Conservation (phyloP, 1,140 invertebrate species). For the Brachionus calyciflorus region DNA sequence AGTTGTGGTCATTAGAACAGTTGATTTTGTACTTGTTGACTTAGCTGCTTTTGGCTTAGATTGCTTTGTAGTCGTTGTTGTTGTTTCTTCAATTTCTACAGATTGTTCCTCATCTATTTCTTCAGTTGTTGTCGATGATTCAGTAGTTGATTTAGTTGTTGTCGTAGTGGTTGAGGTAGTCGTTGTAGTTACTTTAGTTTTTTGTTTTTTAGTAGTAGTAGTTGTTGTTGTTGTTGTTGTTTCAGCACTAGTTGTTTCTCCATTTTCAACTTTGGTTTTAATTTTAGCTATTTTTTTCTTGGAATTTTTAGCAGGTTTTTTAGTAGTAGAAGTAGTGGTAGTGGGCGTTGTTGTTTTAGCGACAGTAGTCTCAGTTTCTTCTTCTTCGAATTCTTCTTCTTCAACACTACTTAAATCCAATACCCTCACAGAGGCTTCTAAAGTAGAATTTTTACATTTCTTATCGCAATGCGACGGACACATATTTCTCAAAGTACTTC, state of each 20-base stretch:
- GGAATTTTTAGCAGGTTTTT: background rate
- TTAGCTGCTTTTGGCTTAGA: background rate
- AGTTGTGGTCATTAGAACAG: background rate
- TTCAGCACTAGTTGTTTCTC: background rate
- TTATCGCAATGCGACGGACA: slow-evolving; percentile 34
- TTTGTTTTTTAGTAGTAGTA: background rate
- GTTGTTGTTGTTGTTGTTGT: background rate
- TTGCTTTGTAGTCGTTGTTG: background rate
- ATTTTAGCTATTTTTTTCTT: background rate
- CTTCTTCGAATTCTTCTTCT: slow-evolving; percentile 23
- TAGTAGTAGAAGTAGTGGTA: slow-evolving; percentile 3
- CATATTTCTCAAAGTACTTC: slow-evolving; percentile 41
- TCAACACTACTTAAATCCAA: background rate
- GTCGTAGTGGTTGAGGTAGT: background rate
- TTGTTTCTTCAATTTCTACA: slow-evolving; percentile 17
- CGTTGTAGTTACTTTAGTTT: background rate
- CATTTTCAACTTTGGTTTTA: background rate
- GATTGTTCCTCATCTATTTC: background rate
- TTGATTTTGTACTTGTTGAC: background rate
- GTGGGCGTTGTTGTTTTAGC: background rate
- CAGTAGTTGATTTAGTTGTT: background rate
- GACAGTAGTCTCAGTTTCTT: background rate
- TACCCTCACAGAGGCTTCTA: background rate
- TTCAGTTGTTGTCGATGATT: background rate
- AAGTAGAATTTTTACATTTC: slow-evolving; percentile 8